phyloP scores from a whole-genome alignment of 1,140 invertebrate genomes.

The Dreissena polymorpha region DNA sequence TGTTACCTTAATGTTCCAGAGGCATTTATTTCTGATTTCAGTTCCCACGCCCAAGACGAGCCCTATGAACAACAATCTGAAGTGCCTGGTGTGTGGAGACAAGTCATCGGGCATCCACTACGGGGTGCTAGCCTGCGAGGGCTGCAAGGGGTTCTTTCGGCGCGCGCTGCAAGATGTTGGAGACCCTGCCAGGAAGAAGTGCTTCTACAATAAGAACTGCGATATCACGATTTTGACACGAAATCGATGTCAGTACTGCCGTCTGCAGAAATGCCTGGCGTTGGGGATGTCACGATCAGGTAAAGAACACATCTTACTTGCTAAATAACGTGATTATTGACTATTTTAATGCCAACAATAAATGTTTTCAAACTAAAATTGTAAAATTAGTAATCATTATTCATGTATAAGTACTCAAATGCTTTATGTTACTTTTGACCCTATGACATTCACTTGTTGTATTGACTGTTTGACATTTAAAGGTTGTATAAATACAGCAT shows the following conservation, averaged over 20 bases:
- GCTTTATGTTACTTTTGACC: too few species aligned
- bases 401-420: too few species aligned
- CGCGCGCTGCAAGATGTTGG: constrained; percentile 77
- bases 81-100: constrained; percentile 81
- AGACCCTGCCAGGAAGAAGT: constrained; percentile 76
- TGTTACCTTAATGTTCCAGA: too few species aligned
- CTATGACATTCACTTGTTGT: too few species aligned
- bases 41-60: constrained; percentile 43
- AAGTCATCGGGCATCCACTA: constrained; percentile 82
- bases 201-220: constrained; percentile 78
- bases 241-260: constrained; percentile 99
- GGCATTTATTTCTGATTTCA: neutral
- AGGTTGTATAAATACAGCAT: too few species aligned
- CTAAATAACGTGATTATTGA: neutral
- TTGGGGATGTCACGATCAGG: constrained; percentile 99
- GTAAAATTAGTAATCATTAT: neutral
- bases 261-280: constrained; percentile 99
- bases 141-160: constrained; percentile 80
- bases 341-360: neutral
- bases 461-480: too few species aligned
- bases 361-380: neutral
- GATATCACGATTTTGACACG: constrained; percentile 81
- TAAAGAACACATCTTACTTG: constrained; percentile 76
- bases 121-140: constrained; percentile 81
- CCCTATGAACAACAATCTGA: constrained; percentile 64